Base-by-base conservation (phyloP, 2,797 vertebrate genomes). In the Choloepus didactylus region DNA sequence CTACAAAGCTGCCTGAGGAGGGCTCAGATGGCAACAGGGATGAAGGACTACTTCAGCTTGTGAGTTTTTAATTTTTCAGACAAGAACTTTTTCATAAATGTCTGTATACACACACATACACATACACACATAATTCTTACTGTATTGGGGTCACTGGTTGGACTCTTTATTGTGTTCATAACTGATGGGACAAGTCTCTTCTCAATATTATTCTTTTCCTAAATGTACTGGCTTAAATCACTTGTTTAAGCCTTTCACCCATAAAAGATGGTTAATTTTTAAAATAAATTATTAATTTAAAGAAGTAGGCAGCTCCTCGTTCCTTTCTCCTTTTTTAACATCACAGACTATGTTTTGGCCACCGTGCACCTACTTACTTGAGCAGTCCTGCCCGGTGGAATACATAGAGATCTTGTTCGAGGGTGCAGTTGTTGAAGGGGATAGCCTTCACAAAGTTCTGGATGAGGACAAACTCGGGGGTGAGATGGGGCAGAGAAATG, bases 371-470 rank as follows among this genome's bases (percentile, higher is more conserved):
- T 97, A 99, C 98, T 98, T 97, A 99, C 99, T 97, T 99, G 95
- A 99, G 98, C 97, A 99, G 80, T 4, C 98, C 98, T 0, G 98
- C 96, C 0, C 99, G 98, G 97, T 99, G 99, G 94, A 99, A 98
- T 91, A 99, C 23, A 8, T 99, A 99, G 38, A 99, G 99, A 25
- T 99, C 99, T 0, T 86, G 98, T 1, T 96, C 92, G 21, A 98
- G 94, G 0, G n/a, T 98, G 93, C 97, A 98, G 89, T 93, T 89
- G 66, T 84, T 93, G 31, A 87, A 98, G 2, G 99, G 99, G 1
- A 98, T 91, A 0, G 98, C 96, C 44, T 99, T 98, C 93, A 98
- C 89, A 89, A 99, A 99, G 96, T 97, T 98, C 98, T 98, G 99
- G 83, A 99, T 97, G 97, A 99, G 97, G 38, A 97, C 98, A 95